Base-by-base conservation (phyloP, 2,113 vertebrate species). In the Seriola dumerili region DNA sequence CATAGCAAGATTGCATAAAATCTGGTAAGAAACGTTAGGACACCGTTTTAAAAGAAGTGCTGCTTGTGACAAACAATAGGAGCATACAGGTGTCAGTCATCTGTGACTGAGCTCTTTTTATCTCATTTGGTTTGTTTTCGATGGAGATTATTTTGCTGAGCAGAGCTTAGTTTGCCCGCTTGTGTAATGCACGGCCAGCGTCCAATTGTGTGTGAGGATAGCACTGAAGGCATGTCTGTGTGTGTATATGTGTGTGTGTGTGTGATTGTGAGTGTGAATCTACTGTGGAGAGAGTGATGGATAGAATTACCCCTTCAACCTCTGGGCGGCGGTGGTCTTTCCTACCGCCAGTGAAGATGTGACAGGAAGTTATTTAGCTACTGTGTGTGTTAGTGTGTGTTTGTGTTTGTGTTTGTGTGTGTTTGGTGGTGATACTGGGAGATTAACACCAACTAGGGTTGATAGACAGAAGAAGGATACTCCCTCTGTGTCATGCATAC, bases 391-490 rank as follows among this genome's bases (percentile, higher is more conserved):
- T 14, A 58, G 23, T 75, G 44, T 69, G 7, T 58, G 57, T 73
- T 12, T 59, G 36, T 70, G 44, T 76, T 10, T 59, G 67, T 77
- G 19, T 52, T 19, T 69, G 36, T 48, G 50, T 72, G 10, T 63
- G 66, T 76, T 2, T 2, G 3, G 6, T 12, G n/a, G 44, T 42
- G 50, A 63, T 32, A 5, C 42, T 38, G 23, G 55, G 55, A 72
- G 67, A 79, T 67, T 50, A 66, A 57, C n/a, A 1, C n/a, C 70
- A 74, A 72, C 54, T 64, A n/a, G 58, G 34, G 25, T 19, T 61
- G 62, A 83, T 54, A 13, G 83, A 65, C 58, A 78, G 65, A 59
- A 76, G 48, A 11, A 4, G 25, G 55, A 58, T 67, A n/a, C 46
- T 50, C 23, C 25, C 6, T 34, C 42, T 46, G 25, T 78, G 69